Conservation (phyloP, 2,113 vertebrate genomes). For the Cyrtonyx montezumae region DNA sequence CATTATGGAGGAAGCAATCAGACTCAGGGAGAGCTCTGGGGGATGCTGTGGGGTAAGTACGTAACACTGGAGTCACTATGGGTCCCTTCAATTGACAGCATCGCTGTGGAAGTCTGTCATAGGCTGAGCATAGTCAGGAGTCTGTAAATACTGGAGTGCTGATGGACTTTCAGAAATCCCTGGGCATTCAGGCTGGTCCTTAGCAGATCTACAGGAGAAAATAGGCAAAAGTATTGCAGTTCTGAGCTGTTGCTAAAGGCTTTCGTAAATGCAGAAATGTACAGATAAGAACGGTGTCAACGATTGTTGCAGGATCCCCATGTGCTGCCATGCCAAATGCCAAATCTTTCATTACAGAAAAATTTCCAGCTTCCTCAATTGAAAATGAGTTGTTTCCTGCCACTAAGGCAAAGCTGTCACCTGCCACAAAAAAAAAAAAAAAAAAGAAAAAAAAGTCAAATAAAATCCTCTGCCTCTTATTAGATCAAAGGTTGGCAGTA, state of each 20-base stretch:
- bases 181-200: neutral
- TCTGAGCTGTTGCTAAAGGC: neutral
- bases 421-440: constrained; percentile 9
- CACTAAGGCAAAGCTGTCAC: constrained; percentile 26
- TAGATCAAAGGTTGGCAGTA: constrained; percentile 63
- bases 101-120: neutral
- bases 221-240: neutral
- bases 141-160: neutral
- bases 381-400: constrained; percentile 59
- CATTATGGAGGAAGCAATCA: fast-evolving
- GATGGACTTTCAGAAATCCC: neutral
- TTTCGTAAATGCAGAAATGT: neutral
- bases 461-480: constrained; percentile 44
- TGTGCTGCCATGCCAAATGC: neutral
- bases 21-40: neutral
- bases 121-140: neutral
- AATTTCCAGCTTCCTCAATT: constrained; percentile 35
- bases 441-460: constrained; percentile 5
- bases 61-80: neutral
- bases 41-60: fast-evolving
- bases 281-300: neutral
- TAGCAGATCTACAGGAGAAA: neutral
- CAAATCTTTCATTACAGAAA: constrained; percentile 38
- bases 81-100: neutral
- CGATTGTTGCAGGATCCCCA: neutral